These are phyloP conservation scores for Spea hammondii DNA, from an alignment of 2,797 vertebrate genomes.

Conservation along the genomic window DNA sequence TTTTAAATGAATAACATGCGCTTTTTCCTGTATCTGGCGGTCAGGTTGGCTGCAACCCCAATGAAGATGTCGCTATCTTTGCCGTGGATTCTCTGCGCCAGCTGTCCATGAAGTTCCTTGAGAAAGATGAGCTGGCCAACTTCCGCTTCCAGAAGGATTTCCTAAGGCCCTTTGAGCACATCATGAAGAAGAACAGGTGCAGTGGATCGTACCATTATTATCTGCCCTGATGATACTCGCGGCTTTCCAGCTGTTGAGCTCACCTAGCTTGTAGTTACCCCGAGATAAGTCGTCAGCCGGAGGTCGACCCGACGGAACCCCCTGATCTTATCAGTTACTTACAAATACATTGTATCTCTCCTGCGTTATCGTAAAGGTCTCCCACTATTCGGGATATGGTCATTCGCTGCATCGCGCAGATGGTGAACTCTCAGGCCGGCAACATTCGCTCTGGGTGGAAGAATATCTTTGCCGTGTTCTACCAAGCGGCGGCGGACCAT, in stretches of 20 bases:
- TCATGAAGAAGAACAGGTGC: constrained; percentile 96
- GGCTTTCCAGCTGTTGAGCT: too few species aligned
- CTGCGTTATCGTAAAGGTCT: constrained; percentile 67
- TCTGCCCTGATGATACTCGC: background rate
- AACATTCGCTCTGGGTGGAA: constrained; percentile 97
- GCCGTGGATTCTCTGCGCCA: constrained; percentile 92
- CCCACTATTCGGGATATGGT: constrained; percentile 95
- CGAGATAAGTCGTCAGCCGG: too few species aligned
- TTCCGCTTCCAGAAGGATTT: constrained; percentile 98
- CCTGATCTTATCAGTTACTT: background rate
- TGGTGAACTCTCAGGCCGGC: constrained; percentile 92
- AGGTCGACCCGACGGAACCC: too few species aligned
- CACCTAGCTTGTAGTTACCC: too few species aligned
- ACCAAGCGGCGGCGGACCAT: constrained; percentile 89
- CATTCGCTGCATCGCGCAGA: constrained; percentile 91
- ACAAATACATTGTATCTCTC: background rate
- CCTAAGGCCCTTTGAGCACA: constrained; percentile 91
- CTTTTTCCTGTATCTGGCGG: too few species aligned
- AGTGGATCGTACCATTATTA: background rate
- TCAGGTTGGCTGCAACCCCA: constrained; percentile 94
- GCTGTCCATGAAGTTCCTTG: constrained; percentile 95
- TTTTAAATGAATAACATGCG: too few species aligned
- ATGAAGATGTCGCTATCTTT: constrained; percentile 94
- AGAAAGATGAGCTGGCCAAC: constrained; percentile 94
- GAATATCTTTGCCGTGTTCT: constrained; percentile 95